Evolutionary conservation across 23 tunicate genomes (phyloP).

Genomic region (Halocynthia roretzi): DNA sequence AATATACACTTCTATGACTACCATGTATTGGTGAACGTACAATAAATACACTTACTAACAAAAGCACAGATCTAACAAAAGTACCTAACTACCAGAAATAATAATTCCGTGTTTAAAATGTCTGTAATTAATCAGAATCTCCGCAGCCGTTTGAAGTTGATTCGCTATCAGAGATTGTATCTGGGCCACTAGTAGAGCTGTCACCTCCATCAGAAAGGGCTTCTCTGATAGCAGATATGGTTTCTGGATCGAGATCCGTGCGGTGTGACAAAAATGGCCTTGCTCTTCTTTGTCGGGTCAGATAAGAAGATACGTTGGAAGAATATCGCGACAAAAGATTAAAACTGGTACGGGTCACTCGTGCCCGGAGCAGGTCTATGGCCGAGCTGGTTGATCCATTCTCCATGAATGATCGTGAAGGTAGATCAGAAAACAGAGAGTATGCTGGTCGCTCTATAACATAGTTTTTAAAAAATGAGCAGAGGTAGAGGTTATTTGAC

Average conservation of each 20-base stretch:
- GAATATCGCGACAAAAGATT: constrained; percentile 19
- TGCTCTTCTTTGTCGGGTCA: not conserved
- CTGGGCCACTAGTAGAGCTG: constrained; percentile 5
- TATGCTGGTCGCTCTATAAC: not conserved
- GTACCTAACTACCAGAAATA: too few species aligned
- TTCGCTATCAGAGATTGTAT: not conserved
- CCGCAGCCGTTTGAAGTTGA: not conserved
- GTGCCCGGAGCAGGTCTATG: constrained; percentile 17
- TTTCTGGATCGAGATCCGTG: constrained; percentile 2
- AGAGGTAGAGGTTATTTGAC: not conserved
- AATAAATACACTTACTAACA: too few species aligned
- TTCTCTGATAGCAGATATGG: not conserved
- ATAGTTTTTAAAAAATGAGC: not conserved
- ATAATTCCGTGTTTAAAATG: too few species aligned
- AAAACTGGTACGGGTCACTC: constrained; percentile 6
- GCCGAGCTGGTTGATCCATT: not conserved
- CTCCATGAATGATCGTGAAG: not conserved
- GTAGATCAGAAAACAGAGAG: not conserved
- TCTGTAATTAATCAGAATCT: too few species aligned
- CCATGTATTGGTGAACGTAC: too few species aligned
- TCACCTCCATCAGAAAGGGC: not conserved
- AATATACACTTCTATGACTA: too few species aligned
- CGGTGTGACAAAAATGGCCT: not conserved
- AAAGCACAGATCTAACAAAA: too few species aligned
- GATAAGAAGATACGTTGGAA: not conserved